Base-by-base conservation (phyloP, 2,888 invertebrate genomes). In the Corythucha ciliata region DNA sequence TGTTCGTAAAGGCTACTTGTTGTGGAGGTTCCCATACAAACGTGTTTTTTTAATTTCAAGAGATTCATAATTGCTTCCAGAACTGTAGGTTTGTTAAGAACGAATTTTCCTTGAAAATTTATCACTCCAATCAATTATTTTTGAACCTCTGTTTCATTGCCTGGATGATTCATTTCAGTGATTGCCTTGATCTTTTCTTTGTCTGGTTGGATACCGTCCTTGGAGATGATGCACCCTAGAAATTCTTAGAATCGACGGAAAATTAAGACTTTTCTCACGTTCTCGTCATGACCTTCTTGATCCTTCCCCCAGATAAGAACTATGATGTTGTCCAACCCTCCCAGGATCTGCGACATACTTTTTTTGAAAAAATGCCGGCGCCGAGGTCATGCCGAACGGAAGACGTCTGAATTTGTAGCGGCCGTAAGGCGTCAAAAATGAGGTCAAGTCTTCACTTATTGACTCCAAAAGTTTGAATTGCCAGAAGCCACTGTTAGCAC, bases 401-500 rank as follows among this genome's bases (percentile, higher is more conserved):
- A 63, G 39, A 24, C 59, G 37, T 32, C 57, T 25, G 47, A 60
- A 63, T 22, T 50, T 55, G 42, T 49, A 62, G 27, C 58, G 25
- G 3, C 61, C 60, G 55, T 55, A 62, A 7, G 57, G 58, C 3
- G 61, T 61, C 7, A 52, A 47, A 44, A 62, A 61, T 12, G 58
- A 57, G 10, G 58, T 59, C 8, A 58, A 34, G 8, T 60, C 52
- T 34, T 51, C n/a, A n/a, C n/a, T n/a, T n/a, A n/a, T n/a, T n/a
- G n/a, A n/a, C n/a, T n/a, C n/a, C n/a, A n/a, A n/a, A n/a, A n/a
- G n/a, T 47, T 50, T 50, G 1, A 63, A 54, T 37, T 61, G 58
- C 47, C 47, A 47, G 21, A 63, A 63, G 6, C 59, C 62, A 12
- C 48, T 16, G n/a, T 58, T 58, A 3, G 60, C 59, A 54, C 65